Evolutionary conservation across 2,113 vertebrate species (phyloP).

Genomic region (Pangasianodon gigas): DNA sequence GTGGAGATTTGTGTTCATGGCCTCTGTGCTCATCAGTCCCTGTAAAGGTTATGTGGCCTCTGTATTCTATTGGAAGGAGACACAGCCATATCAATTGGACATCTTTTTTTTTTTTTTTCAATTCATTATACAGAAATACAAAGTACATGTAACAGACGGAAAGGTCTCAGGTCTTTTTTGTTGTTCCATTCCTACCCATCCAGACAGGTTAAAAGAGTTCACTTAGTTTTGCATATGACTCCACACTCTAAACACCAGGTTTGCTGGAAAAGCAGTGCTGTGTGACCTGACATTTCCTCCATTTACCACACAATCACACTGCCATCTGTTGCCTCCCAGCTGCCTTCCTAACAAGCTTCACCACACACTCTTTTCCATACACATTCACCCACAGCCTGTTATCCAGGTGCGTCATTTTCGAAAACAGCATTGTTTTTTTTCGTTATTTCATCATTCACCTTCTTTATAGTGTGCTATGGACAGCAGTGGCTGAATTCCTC

Average conservation of each 20-base stretch:
- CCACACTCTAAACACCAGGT: neutral
- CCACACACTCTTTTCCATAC: neutral
- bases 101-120: neutral
- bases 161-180: neutral
- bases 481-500: neutral
- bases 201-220: slow-evolving; percentile 29
- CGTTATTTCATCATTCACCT: neutral
- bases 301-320: slow-evolving; percentile 20
- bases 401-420: neutral
- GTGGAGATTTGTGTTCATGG: neutral
- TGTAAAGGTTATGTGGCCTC: neutral
- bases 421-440: neutral
- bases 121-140: neutral
- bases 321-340: slow-evolving; percentile 31
- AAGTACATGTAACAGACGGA: neutral
- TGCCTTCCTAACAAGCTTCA: slow-evolving; percentile 32
- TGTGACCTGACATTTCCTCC: neutral
- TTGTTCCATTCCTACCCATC: slow-evolving; percentile 12
- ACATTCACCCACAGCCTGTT: neutral
- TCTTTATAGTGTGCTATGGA: neutral
- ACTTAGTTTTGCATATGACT: neutral
- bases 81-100: neutral
- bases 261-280: neutral
- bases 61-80: neutral
- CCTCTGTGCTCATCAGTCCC: neutral